Percentiles rank a stretch among this genome's conserved stretches.
Conservation (phyloP, 2,797 vertebrate genomes). For the Catharus ustulatus region DNA sequence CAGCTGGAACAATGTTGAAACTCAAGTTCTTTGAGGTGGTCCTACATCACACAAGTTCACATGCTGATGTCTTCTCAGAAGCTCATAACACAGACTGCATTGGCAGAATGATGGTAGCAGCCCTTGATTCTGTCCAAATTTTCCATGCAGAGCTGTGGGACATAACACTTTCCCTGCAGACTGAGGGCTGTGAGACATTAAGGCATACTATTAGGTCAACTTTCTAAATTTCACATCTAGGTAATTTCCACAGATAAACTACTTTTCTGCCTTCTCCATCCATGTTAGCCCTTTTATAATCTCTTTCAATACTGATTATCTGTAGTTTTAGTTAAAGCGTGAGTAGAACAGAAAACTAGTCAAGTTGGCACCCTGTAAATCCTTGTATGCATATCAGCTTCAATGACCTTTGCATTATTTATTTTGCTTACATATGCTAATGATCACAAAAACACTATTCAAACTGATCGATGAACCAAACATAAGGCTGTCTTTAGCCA, state of each 20-base stretch:
- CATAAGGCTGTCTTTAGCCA: background rate
- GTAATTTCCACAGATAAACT: constrained; percentile 29
- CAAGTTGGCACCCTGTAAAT: background rate
- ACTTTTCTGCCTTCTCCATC: constrained; percentile 11
- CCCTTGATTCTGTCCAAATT: background rate
- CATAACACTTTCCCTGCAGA: background rate
- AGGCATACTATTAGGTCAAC: background rate
- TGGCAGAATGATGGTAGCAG: constrained; percentile 18
- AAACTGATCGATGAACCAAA: background rate
- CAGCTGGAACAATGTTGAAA: background rate
- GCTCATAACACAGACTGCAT: background rate
- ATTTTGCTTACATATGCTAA: background rate
- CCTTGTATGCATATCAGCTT: background rate
- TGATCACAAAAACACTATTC: background rate
- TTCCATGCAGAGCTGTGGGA: background rate
- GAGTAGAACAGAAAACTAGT: background rate
- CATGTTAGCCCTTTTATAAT: background rate
- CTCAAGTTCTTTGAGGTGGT: background rate
- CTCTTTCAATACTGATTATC: background rate
- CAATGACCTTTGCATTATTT: background rate
- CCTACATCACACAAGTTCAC: background rate
- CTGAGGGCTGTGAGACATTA: background rate
- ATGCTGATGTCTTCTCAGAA: background rate
- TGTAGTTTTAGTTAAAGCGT: background rate
- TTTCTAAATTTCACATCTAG: background rate